These are phyloP conservation scores for Jordanella pulchra DNA, from an alignment of 2,797 vertebrate genomes.

Conservation along the genomic window DNA sequence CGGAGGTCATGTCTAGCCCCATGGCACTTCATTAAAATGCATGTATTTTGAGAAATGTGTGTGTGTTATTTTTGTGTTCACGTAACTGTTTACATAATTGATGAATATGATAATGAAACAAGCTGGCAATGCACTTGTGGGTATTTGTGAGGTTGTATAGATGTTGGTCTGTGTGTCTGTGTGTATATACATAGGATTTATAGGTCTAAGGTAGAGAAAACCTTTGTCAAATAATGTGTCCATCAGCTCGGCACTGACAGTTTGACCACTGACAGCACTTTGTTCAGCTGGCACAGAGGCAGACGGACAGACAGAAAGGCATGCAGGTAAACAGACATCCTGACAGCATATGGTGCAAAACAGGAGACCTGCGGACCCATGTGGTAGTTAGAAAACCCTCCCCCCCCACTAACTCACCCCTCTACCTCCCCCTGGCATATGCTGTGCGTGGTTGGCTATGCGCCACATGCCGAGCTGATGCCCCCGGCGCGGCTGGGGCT, in stretches of 20 bases:
- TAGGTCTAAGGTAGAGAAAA: conserved; percentile 31
- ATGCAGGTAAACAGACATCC: conserved; percentile 54
- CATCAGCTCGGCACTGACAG: conserved; percentile 58
- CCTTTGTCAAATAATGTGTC: conserved; percentile 35
- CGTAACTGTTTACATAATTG: conserved; percentile 84
- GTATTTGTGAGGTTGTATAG: conserved; percentile 47
- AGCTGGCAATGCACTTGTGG: conserved; percentile 72
- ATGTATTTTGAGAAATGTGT: conserved; percentile 65
- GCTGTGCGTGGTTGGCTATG: conserved; percentile 77
- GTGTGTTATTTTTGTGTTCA: conserved; percentile 65
- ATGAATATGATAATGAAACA: conserved; percentile 86
- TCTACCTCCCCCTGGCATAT: conserved; percentile 72
- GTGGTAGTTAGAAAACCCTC: conserved; percentile 62
- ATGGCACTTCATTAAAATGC: conserved; percentile 81
- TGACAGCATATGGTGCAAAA: conserved; percentile 70
- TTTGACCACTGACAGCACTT: conserved; percentile 72
- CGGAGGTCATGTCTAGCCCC: conserved; percentile 75
- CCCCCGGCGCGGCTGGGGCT: conserved; percentile 72
- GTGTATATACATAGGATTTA: conserved; percentile 26
- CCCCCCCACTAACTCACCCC: conserved; percentile 14
- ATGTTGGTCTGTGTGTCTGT: conserved; percentile 26
- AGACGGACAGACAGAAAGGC: conserved; percentile 52
- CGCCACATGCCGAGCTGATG: conserved; percentile 81
- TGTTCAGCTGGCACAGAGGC: conserved; percentile 59
- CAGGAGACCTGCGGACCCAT: conserved; percentile 73